phyloP scores from a whole-genome alignment of 2,113 vertebrate genomes.

The Saccopteryx bilineata region DNA sequence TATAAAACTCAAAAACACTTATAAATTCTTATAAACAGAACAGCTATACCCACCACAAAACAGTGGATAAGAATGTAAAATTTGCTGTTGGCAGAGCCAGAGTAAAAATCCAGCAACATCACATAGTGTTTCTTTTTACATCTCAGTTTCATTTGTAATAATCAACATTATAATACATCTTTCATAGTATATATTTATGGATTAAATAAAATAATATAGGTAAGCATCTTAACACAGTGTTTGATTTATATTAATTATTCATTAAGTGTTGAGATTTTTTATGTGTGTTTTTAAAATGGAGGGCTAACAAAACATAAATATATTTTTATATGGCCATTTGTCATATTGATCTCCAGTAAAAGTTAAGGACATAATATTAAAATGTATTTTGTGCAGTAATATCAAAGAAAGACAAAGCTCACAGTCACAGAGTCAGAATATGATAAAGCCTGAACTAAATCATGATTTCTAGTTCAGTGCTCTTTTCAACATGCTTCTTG shows the following conservation, averaged over 20 bases:
- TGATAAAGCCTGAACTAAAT: not conserved
- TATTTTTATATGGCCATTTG: not conserved
- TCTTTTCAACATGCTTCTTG: not conserved
- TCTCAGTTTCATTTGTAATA: not conserved
- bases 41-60: not conserved
- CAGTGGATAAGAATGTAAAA: not conserved
- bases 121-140: not conserved
- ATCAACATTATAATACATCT: not conserved
- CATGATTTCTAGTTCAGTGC: not conserved
- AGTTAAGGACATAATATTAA: not conserved
- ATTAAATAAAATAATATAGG: not conserved
- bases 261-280: not conserved
- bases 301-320: not conserved
- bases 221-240: not conserved
- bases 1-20: not conserved
- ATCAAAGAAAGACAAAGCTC: not conserved
- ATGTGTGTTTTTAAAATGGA: not conserved
- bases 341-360: slow-evolving; percentile 20
- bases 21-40: not conserved
- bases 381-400: not conserved
- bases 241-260: not conserved
- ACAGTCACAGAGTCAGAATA: not conserved
- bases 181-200: not conserved
- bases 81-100: not conserved
- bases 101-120: not conserved